Evolutionary conservation across 92 coral and sea anemone genomes (phyloP), one percentile per base, ranked within the genome.

Genomic region (Palythoa grandiflora): DNA sequence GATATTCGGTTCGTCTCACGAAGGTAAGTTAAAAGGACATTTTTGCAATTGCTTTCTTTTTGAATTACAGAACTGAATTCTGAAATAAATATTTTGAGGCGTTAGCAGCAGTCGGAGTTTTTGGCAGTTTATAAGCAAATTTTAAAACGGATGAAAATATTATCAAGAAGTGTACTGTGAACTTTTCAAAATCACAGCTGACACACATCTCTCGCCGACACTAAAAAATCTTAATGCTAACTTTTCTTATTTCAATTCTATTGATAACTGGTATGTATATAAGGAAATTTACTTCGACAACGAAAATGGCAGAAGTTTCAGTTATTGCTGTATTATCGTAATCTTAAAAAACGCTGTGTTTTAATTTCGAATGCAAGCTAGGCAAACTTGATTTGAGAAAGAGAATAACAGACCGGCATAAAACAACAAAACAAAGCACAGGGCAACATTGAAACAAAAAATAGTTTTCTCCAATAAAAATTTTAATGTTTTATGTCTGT

Each of bases 1-100:
- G 75, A 81, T 59, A n/a, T 47, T 51, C 86, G 86, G 11, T 68
- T 81, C 20, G 60, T 65, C 47, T 81, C 75, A 3, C 75, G 16
- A 81, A 81, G 86, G 86, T 66, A 68, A 68, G 86, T 14, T 13
- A 37, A 60, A 59, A 38, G 36, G 21, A 21, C 9, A 38, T 15
- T 65, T 57, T 7, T 39, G 8, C 52, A 28, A 28, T 38, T 39
- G 14, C 17, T 79, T 68, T 61, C 53, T 11, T 21, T 40, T 68
- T 44, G 38, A 44, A 19, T 38, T 1, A 36, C 37, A 40, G 57
- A 63, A 48, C 39, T 63, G 16, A 19, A 16, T 81, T 35, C 13
- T 66, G 73, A 44, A 68, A 14, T 65, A 48, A 16, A 47, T 38
- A 16, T 65, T 65, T 66, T 50, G 40, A 68, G 86, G 75, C 86